Conservation (phyloP, 2,797 vertebrate species). For the Squalus acanthias region DNA sequence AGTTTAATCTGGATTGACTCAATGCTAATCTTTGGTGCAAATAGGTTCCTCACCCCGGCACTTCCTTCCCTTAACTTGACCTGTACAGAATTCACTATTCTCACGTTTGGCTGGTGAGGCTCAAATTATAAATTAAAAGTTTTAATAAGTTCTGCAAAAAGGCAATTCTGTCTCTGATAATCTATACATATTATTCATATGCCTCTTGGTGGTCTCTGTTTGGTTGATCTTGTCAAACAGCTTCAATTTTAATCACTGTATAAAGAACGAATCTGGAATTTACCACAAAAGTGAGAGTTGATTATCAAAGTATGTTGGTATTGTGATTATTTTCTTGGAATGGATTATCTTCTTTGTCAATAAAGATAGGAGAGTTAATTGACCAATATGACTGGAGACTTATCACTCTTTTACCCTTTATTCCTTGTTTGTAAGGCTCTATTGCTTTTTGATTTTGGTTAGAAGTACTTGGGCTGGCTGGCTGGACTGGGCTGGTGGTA, state of each 20-base stretch:
- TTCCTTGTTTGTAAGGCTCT: not conserved
- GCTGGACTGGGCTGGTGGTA: not conserved
- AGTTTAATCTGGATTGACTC: not conserved
- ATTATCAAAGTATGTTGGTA: not conserved
- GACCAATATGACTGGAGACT: not conserved
- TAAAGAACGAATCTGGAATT: not conserved
- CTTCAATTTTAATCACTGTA: not conserved
- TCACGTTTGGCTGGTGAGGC: not conserved
- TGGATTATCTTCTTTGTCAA: not conserved
- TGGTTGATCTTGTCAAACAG: not conserved
- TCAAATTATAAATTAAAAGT: not conserved
- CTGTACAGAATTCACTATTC: not conserved
- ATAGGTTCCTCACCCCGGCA: not conserved
- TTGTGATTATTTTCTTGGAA: not conserved
- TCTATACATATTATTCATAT: not conserved
- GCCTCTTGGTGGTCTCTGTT: not conserved
- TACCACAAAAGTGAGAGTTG: not conserved
- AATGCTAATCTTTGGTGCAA: not conserved
- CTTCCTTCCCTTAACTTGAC: not conserved
- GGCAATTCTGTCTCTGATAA: not conserved
- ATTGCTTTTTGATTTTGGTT: not conserved
- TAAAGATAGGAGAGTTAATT: not conserved
- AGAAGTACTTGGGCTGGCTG: not conserved
- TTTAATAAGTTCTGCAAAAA: not conserved
- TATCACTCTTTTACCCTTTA: not conserved